A percentile compares a stretch with the other conserved stretches of the same genome.
phyloP scores from a whole-genome alignment of 2,113 vertebrate species.

The Corydoras sp. region DNA sequence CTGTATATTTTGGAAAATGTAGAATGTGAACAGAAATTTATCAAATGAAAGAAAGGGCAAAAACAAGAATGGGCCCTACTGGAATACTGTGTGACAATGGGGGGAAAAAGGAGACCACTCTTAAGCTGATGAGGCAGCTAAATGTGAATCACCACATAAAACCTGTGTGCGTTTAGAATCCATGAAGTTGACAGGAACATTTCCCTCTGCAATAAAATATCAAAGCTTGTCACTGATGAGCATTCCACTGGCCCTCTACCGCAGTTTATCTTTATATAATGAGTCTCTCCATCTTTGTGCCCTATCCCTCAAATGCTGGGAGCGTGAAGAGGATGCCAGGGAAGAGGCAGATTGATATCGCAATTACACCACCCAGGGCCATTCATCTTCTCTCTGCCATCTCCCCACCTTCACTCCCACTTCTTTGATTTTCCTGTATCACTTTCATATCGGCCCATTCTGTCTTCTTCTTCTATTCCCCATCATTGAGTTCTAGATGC shows the following conservation, averaged over 20 bases:
- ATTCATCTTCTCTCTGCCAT: conserved; percentile 24
- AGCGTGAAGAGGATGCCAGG: conserved; percentile 11
- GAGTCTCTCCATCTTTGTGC: conserved; percentile 19
- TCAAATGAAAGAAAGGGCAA: neutral
- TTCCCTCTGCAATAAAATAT: conserved; percentile 1
- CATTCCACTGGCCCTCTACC: conserved; percentile 9
- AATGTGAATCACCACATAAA: conserved; percentile 11
- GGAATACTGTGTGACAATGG: neutral
- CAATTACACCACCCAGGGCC: conserved; percentile 24
- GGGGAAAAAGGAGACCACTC: neutral
- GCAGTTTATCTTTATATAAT: conserved; percentile 25
- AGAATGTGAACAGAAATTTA: no score
- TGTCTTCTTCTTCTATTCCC: neutral
- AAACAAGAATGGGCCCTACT: neutral
- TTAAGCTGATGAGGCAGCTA: neutral
- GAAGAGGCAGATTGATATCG: conserved; percentile 34
- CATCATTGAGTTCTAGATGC: neutral
- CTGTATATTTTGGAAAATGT: no score
- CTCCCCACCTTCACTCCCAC: conserved; percentile 3
- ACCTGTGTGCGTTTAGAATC: neutral
- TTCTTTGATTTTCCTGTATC: conserved; percentile 9
- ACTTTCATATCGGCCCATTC: conserved; percentile 11
- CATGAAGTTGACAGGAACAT: conserved; percentile 3
- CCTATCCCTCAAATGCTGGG: conserved; percentile 1
- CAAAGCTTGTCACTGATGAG: conserved; percentile 8